Evolutionary conservation across 2,888 invertebrate genomes (phyloP).

Genomic region (Ophion obscuratus): DNA sequence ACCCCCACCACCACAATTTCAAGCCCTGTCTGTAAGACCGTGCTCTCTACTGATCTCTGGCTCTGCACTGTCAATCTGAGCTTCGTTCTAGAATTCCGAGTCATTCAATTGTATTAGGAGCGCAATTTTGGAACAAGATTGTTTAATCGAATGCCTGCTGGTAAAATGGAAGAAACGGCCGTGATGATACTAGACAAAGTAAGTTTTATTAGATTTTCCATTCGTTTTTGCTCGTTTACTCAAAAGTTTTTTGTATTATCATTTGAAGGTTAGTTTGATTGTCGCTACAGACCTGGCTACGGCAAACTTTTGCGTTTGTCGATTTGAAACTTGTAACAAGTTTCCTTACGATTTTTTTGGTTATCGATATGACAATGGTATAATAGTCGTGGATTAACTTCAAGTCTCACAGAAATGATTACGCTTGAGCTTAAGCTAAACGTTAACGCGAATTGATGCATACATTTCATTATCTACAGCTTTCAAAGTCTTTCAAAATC

Average conservation of each 20-base stretch:
- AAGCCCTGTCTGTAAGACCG: too few relatives aligned
- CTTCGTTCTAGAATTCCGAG: slow-evolving; percentile 76
- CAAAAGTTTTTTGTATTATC: not conserved
- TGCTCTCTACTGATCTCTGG: too few relatives aligned
- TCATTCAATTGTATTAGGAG: slow-evolving; percentile 74
- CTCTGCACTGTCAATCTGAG: slow-evolving; percentile 53
- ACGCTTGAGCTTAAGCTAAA: not conserved
- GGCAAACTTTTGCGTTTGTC: not conserved
- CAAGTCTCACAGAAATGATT: not conserved
- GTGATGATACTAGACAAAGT: slow-evolving; percentile 93
- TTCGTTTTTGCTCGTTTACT: not conserved
- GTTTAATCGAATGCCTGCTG: slow-evolving; percentile 51
- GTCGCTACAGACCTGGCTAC: not conserved
- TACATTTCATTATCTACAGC: not conserved
- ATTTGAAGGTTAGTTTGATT: slow-evolving; percentile 38
- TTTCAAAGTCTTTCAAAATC: not conserved
- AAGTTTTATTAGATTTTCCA: slow-evolving; percentile 72
- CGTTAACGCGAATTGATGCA: not conserved
- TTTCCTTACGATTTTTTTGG: not conserved
- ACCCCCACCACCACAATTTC: too few relatives aligned
- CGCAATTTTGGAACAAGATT: slow-evolving; percentile 40
- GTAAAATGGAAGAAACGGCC: slow-evolving; percentile 92
- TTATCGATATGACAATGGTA: not conserved
- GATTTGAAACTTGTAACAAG: not conserved
- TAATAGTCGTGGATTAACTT: not conserved